phyloP scores from a whole-genome alignment of 2,113 vertebrate species.

The Ascaphus truei region DNA sequence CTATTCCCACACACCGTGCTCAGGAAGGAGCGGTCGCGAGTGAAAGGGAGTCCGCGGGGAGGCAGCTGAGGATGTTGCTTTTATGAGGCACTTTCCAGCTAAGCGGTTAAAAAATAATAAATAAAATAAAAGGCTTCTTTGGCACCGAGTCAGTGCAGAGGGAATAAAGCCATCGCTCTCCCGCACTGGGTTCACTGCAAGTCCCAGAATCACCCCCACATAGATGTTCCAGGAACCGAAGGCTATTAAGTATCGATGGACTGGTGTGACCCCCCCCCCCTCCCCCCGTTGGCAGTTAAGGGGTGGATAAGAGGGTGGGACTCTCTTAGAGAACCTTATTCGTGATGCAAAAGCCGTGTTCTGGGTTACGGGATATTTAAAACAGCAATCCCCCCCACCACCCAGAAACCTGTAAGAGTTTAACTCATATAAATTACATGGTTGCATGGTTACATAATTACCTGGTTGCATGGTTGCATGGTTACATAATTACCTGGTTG shows the following conservation, averaged over 20 bases:
- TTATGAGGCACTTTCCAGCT: slow-evolving; percentile 26
- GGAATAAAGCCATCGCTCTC: slow-evolving; percentile 8
- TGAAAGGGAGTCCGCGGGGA: slow-evolving; percentile 14
- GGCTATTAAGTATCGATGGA: background rate
- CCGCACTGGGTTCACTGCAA: slow-evolving; percentile 1
- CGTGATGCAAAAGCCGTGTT: too few relatives aligned
- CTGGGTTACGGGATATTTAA: too few relatives aligned
- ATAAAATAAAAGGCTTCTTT: slow-evolving; percentile 5
- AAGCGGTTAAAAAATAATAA: too few relatives aligned
- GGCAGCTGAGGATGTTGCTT: slow-evolving; percentile 26
- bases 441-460: too few relatives aligned
- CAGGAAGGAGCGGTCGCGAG: slow-evolving; percentile 14
- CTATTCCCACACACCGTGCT: slow-evolving; percentile 14
- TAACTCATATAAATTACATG: too few relatives aligned
- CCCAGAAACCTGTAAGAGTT: too few relatives aligned
- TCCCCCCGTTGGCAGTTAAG: background rate
- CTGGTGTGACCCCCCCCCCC: background rate
- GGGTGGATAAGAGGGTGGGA: too few relatives aligned
- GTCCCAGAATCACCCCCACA: slow-evolving; percentile 22
- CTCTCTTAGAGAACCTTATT: too few relatives aligned
- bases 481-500: too few relatives aligned
- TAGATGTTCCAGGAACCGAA: slow-evolving; percentile 21
- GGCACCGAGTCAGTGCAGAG: background rate
- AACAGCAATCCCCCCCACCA: too few relatives aligned
- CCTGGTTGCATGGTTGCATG: too few relatives aligned